Evolutionary conservation across 2,888 invertebrate species (phyloP).

Genomic region (Polyommatus iphigenia): DNA sequence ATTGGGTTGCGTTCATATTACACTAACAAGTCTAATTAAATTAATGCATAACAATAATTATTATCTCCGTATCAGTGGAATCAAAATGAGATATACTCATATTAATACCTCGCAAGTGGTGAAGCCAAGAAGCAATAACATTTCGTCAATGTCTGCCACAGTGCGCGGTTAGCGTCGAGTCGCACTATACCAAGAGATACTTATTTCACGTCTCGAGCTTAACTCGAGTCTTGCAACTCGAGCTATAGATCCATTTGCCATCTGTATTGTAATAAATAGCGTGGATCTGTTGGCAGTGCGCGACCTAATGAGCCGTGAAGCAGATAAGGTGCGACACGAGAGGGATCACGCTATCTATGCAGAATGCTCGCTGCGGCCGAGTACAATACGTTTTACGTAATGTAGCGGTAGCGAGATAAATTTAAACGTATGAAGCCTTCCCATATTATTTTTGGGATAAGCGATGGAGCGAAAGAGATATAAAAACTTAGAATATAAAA

Average conservation of each 20-base stretch:
- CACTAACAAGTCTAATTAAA: not conserved
- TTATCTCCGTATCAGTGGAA: slow-evolving; percentile 57
- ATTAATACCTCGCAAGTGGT: slow-evolving; percentile 73
- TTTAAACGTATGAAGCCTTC: slow-evolving; percentile 37
- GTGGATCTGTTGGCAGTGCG: slow-evolving; percentile 67
- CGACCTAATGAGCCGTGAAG: slow-evolving; percentile 80
- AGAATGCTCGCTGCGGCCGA: slow-evolving; percentile 59
- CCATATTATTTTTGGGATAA: not conserved
- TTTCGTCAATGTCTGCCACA: slow-evolving; percentile 75
- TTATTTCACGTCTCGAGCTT: slow-evolving; percentile 55
- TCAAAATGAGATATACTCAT: slow-evolving; percentile 56
- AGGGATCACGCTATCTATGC: slow-evolving; percentile 67
- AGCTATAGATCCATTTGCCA: slow-evolving; percentile 68
- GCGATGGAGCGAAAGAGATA: not conserved
- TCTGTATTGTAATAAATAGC: slow-evolving; percentile 76
- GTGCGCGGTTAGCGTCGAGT: slow-evolving; percentile 69
- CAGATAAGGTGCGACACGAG: slow-evolving; percentile 77
- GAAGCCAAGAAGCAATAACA: slow-evolving; percentile 73
- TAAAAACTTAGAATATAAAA: not conserved
- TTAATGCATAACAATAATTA: slow-evolving; percentile 50
- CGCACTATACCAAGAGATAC: slow-evolving; percentile 55
- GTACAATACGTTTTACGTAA: slow-evolving; percentile 45
- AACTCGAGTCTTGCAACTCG: slow-evolving; percentile 61
- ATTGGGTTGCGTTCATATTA: too few relatives aligned
- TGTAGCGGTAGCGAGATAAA: slow-evolving; percentile 47